A percentile compares a stretch with the other conserved stretches of the same genome.
phyloP scores from a whole-genome alignment of 1,140 invertebrate species.

The Pissodes strobi region DNA sequence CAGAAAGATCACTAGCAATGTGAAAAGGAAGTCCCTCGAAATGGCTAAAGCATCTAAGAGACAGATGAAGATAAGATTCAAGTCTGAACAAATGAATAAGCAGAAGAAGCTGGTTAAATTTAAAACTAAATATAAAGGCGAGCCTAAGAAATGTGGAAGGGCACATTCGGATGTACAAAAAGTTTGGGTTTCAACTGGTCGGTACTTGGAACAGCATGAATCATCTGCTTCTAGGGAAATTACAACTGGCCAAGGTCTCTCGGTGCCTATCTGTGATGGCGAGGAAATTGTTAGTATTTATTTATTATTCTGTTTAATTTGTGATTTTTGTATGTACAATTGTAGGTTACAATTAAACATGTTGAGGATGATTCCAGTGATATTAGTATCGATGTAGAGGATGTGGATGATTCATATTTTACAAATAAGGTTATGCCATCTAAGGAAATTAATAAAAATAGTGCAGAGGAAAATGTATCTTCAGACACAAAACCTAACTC shows the following conservation, averaged over 20 bases:
- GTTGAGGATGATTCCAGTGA: slow-evolving; percentile 61
- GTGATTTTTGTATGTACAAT: too few relatives aligned
- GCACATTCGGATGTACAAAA: too few relatives aligned
- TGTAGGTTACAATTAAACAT: slow-evolving; percentile 52
- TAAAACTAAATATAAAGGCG: slow-evolving; percentile 53
- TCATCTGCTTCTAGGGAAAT: slow-evolving; percentile 55
- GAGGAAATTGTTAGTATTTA: slow-evolving; percentile 62
- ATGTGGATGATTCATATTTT: slow-evolving; percentile 52
- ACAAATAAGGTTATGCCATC: slow-evolving; percentile 20
- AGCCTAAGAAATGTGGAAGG: too few relatives aligned
- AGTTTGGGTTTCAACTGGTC: too few relatives aligned
- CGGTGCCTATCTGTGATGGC: slow-evolving; percentile 61
- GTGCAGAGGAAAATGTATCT: not conserved
- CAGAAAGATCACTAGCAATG: too few relatives aligned
- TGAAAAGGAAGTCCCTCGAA: not conserved
- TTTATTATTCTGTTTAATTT: too few relatives aligned
- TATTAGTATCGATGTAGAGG: slow-evolving; percentile 63
- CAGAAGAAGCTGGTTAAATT: slow-evolving; percentile 46
- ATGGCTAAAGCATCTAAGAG: not conserved
- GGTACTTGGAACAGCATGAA: too few relatives aligned
- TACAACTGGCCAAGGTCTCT: slow-evolving; percentile 58
- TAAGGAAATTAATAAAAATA: not conserved
- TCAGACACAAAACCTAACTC: too few relatives aligned
- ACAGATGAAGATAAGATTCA: slow-evolving; percentile 35
- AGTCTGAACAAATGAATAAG: slow-evolving; percentile 15